Percentiles rank a stretch among this genome's conserved stretches.
These are phyloP conservation scores for Epinephelus moara DNA, from an alignment of 2,113 vertebrate species.

Conservation along the genomic window DNA sequence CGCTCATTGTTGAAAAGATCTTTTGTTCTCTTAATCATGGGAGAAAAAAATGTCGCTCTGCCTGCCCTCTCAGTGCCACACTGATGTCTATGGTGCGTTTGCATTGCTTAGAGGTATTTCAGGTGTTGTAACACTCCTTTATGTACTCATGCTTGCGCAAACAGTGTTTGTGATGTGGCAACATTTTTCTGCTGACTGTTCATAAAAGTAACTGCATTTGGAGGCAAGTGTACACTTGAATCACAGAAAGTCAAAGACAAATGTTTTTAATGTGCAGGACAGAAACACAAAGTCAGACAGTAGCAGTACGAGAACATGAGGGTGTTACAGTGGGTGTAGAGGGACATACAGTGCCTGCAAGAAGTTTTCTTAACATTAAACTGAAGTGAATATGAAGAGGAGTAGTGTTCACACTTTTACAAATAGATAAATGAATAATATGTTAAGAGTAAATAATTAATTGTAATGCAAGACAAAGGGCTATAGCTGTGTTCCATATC, in stretches of 20 bases:
- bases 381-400: background rate
- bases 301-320: background rate
- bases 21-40: constrained; percentile 28
- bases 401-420: background rate
- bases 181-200: background rate
- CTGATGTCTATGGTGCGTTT: background rate
- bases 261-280: background rate
- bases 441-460: background rate
- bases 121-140: constrained; percentile 19
- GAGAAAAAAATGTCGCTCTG: constrained; percentile 29
- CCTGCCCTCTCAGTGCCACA: background rate
- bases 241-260: background rate
- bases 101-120: background rate
- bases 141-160: constrained; percentile 11
- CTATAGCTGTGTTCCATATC: no score
- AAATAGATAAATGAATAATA: background rate
- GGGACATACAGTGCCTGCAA: background rate
- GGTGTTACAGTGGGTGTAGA: no score
- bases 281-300: background rate
- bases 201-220: background rate
- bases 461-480: background rate
- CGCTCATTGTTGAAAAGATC: background rate
- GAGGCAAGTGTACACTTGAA: background rate
- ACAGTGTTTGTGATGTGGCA: background rate
- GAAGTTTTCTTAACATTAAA: background rate